Evolutionary conservation across 2,797 vertebrate species (phyloP).

Genomic region (Tinamus major): DNA sequence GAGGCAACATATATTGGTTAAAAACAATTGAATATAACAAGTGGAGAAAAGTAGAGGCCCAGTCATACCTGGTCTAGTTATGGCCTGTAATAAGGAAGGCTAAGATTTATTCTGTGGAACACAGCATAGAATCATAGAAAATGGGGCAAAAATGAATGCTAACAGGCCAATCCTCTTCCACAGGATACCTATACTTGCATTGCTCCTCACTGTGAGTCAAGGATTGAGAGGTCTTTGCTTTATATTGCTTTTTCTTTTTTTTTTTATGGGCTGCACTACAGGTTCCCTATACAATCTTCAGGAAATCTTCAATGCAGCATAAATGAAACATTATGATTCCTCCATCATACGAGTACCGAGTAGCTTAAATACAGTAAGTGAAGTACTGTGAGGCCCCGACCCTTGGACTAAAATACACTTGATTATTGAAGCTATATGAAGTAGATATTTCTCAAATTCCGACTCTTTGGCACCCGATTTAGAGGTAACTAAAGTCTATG

Average conservation of each 20-base stretch:
- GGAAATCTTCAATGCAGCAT: neutral
- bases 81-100: neutral
- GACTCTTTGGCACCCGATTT: neutral
- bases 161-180: neutral
- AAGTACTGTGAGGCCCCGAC: neutral
- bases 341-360: neutral
- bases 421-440: neutral
- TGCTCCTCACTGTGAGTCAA: neutral
- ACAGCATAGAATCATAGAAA: neutral
- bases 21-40: conserved; percentile 36
- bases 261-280: neutral
- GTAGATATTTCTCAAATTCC: neutral
- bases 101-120: neutral
- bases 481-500: neutral
- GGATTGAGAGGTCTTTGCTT: neutral
- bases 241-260: neutral
- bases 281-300: neutral
- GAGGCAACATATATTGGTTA: neutral
- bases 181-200: neutral
- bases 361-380: neutral
- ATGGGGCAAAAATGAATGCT: neutral
- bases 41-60: neutral
- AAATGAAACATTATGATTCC: neutral
- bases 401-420: neutral
- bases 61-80: neutral